phyloP scores from a whole-genome alignment of 2,113 vertebrate genomes.

The Accipiter virgatus region DNA sequence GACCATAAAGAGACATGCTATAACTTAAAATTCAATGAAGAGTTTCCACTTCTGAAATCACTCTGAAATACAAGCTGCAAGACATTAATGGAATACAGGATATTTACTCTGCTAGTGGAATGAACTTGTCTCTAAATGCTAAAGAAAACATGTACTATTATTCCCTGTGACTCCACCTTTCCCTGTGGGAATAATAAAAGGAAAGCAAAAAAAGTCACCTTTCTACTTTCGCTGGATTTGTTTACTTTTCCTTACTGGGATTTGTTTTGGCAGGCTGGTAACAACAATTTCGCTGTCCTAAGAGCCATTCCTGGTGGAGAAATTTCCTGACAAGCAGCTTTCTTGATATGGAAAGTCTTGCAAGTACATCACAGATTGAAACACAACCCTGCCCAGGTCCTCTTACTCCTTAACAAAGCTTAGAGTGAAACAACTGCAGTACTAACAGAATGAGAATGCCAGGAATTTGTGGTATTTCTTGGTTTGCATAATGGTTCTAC shows the following conservation, averaged over 20 bases:
- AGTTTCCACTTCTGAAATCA: neutral
- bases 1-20: neutral
- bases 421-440: neutral
- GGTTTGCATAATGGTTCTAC: neutral
- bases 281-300: neutral
- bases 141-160: constrained; percentile 6
- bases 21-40: neutral
- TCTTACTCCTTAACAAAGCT: neutral
- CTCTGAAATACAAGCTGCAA: neutral
- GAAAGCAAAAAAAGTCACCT: neutral
- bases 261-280: neutral
- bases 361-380: neutral
- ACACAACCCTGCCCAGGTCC: neutral
- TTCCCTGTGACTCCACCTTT: constrained; percentile 18
- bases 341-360: neutral
- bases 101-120: neutral
- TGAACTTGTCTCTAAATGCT: neutral
- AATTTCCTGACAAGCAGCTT: neutral
- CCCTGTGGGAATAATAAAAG: neutral
- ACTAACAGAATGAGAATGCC: neutral
- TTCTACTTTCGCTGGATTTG: neutral
- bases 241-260: neutral
- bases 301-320: neutral
- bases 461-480: constrained; percentile 20
- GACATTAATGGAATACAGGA: neutral